These are phyloP conservation scores for Zele albiditarsus DNA, from an alignment of 2,888 invertebrate genomes.

Conservation along the genomic window DNA sequence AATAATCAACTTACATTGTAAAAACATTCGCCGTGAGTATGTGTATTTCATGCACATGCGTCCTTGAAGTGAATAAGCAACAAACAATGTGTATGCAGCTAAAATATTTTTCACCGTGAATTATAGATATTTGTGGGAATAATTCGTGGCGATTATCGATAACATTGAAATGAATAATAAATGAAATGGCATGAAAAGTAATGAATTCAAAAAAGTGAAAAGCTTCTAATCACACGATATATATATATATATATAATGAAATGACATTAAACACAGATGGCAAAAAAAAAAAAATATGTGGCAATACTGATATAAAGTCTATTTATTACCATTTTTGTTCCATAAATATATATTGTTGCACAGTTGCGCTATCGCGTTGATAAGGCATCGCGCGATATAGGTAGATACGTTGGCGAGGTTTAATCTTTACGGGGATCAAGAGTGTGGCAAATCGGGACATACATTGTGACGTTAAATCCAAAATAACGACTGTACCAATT, in stretches of 20 bases:
- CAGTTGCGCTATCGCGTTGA: constrained; percentile 23
- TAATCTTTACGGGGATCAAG: constrained; percentile 36
- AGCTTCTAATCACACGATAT: too few relatives aligned
- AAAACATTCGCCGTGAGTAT: not conserved
- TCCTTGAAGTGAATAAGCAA: too few relatives aligned
- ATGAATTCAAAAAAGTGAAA: too few relatives aligned
- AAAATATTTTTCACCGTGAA: too few relatives aligned
- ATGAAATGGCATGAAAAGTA: too few relatives aligned
- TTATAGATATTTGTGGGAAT: too few relatives aligned
- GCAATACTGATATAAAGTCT: constrained; percentile 20
- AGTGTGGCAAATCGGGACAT: constrained; percentile 32
- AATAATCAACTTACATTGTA: not conserved
- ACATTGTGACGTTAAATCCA: constrained; percentile 36
- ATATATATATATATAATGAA: constrained; percentile 1
- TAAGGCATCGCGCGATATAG: constrained; percentile 29
- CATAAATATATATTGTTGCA: constrained; percentile 10
- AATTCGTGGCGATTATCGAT: too few relatives aligned
- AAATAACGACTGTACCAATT: constrained; percentile 37
- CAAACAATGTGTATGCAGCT: too few relatives aligned
- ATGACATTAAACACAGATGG: not conserved
- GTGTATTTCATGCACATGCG: not conserved
- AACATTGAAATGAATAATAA: not conserved
- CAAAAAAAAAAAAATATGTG: constrained; percentile 15
- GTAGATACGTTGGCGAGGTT: constrained; percentile 25
- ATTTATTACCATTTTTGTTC: constrained; percentile 12